phyloP scores from a whole-genome alignment of 2,113 vertebrate species.

The Dasypus novemcinctus region DNA sequence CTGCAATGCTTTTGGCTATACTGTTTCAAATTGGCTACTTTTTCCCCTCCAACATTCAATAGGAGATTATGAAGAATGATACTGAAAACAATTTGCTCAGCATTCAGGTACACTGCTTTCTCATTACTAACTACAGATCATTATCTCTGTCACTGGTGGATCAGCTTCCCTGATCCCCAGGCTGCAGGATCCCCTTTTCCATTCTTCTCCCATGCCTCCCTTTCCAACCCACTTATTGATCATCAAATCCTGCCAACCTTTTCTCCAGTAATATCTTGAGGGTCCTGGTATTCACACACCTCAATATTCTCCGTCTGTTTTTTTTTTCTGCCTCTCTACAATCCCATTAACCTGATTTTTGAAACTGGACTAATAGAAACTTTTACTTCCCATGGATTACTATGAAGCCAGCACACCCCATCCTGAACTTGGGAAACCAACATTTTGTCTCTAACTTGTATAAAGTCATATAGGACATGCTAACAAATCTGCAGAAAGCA shows the following conservation, averaged over 20 bases:
- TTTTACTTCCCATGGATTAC: not conserved
- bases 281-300: not conserved
- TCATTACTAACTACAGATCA: not conserved
- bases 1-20: not conserved
- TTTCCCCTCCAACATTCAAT: no score
- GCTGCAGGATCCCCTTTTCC: not conserved
- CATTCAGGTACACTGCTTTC: not conserved
- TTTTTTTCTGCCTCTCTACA: not conserved
- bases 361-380: not conserved
- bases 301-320: not conserved
- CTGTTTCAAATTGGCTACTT: not conserved
- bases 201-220: not conserved
- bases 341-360: not conserved
- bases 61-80: no score
- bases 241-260: not conserved
- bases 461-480: fast-evolving
- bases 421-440: not conserved
- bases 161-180: fast-evolving
- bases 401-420: not conserved
- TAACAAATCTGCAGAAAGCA: not conserved
- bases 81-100: fast-evolving
- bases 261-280: fast-evolving
- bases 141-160: fast-evolving
- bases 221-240: fast-evolving
- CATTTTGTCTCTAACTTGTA: fast-evolving